A percentile compares a stretch with the other conserved stretches of the same genome.
Conservation (phyloP, 2,797 vertebrate genomes). For the Antennarius maculatus region DNA sequence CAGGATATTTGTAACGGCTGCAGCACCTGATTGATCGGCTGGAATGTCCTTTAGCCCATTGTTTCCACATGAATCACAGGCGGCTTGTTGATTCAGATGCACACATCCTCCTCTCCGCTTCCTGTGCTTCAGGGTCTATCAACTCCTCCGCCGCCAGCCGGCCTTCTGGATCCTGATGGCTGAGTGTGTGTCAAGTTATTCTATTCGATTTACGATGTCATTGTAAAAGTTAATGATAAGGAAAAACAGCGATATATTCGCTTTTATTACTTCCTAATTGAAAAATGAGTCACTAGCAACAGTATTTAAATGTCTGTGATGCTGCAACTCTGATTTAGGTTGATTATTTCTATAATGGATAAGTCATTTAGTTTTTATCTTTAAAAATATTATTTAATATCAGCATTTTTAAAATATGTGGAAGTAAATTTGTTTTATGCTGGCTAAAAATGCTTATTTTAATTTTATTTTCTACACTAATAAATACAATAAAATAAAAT, state of each 20-base stretch:
- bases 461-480: too few relatives aligned
- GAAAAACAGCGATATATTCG: background rate
- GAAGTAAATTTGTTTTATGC: background rate
- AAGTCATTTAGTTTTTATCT: too few relatives aligned
- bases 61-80: slow-evolving; percentile 41
- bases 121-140: slow-evolving; percentile 34
- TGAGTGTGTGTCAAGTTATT: slow-evolving; percentile 5
- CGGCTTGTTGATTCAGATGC: slow-evolving; percentile 57
- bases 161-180: background rate
- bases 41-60: slow-evolving; percentile 44
- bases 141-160: slow-evolving; percentile 9
- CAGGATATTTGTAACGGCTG: slow-evolving; percentile 32
- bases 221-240: background rate
- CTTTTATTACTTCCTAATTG: background rate
- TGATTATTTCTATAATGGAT: background rate
- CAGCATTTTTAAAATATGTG: background rate
- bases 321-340: background rate
- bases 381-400: background rate
- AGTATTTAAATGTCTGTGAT: background rate
- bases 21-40: slow-evolving; percentile 19
- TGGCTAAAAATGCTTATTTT: background rate
- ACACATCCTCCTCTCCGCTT: slow-evolving; percentile 51
- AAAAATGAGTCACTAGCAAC: background rate
- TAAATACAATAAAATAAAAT: too few relatives aligned
- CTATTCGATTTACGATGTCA: background rate